These are phyloP conservation scores for Turritopsis rubra DNA, from an alignment of 30 jellyfish, hydroid and myxozoan genomes.

Conservation along the genomic window DNA sequence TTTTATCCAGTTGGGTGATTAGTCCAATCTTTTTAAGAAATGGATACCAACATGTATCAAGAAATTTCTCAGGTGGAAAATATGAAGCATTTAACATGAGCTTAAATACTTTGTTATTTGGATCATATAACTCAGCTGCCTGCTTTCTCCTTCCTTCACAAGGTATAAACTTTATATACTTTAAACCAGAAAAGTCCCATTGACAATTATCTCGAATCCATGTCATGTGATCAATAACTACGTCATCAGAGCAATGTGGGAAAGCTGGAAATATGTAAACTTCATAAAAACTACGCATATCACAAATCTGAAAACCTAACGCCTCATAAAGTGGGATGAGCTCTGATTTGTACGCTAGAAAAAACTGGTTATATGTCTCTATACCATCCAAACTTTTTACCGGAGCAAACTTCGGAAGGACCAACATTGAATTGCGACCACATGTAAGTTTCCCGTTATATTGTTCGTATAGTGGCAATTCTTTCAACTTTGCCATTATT, in stretches of 20 bases:
- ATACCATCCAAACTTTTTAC: slow-evolving; percentile 20
- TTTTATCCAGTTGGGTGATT: slow-evolving; percentile 8
- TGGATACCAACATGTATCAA: slow-evolving; percentile 25
- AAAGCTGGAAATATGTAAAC: slow-evolving; percentile 18
- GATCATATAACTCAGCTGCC: slow-evolving; percentile 38
- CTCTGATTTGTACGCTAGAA: not conserved
- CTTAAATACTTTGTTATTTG: slow-evolving; percentile 25
- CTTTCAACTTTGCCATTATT: not conserved
- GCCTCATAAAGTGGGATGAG: not conserved
- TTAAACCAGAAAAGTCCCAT: not conserved
- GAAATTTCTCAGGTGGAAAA: slow-evolving; percentile 37
- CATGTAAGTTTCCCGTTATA: not conserved
- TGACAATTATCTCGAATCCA: slow-evolving; percentile 1
- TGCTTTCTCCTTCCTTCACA: not conserved
- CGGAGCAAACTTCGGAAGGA: slow-evolving; percentile 24
- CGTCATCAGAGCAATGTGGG: slow-evolving; percentile 4
- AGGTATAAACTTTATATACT: slow-evolving; percentile 23
- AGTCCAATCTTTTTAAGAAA: slow-evolving; percentile 44
- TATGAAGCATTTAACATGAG: slow-evolving; percentile 23
- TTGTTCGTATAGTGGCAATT: slow-evolving; percentile 7
- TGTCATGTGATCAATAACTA: slow-evolving; percentile 30
- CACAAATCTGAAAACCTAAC: slow-evolving; percentile 2
- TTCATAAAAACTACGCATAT: slow-evolving; percentile 11
- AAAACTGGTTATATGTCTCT: not conserved
- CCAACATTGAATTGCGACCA: not conserved